Conservation (phyloP, 64 coral and sea anemone genomes). For the Platygyra sinensis region DNA sequence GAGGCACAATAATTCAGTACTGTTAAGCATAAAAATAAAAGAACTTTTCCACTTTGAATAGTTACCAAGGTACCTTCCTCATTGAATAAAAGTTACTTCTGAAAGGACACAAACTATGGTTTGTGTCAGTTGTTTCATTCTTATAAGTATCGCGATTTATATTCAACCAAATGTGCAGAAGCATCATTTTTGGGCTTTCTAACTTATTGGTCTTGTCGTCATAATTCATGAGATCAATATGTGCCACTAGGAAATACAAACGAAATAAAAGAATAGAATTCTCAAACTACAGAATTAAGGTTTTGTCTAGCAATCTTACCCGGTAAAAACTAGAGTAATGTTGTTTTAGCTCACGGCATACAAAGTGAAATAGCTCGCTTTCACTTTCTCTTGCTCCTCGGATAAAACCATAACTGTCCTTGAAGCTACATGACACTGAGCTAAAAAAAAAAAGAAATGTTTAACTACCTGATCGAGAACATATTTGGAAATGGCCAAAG, state of each 20-base stretch:
- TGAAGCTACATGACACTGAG: constrained; percentile 69
- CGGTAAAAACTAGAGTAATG: constrained; percentile 86
- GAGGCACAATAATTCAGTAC: background rate
- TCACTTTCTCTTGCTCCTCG: constrained; percentile 84
- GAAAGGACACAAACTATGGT: no score
- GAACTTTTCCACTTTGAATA: background rate
- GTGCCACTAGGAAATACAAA: no score
- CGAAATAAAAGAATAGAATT: no score
- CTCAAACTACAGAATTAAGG: background rate
- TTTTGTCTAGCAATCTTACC: constrained; percentile 35
- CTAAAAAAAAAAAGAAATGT: constrained; percentile 18
- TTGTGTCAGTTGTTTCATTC: no score
- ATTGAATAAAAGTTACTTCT: no score
- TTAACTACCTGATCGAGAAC: background rate
- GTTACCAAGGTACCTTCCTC: no score
- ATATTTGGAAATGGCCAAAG: background rate
- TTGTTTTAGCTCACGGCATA: constrained; percentile 82
- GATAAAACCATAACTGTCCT: constrained; percentile 88
- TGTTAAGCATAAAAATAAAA: background rate
- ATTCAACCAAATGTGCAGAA: no score
- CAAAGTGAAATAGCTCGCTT: constrained; percentile 84
- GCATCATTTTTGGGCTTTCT: no score
- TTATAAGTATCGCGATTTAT: no score
- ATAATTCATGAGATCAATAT: no score
- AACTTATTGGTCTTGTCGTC: no score